Base-by-base conservation (phyloP, 2,888 invertebrate species). In the Amaurobius ferox region DNA sequence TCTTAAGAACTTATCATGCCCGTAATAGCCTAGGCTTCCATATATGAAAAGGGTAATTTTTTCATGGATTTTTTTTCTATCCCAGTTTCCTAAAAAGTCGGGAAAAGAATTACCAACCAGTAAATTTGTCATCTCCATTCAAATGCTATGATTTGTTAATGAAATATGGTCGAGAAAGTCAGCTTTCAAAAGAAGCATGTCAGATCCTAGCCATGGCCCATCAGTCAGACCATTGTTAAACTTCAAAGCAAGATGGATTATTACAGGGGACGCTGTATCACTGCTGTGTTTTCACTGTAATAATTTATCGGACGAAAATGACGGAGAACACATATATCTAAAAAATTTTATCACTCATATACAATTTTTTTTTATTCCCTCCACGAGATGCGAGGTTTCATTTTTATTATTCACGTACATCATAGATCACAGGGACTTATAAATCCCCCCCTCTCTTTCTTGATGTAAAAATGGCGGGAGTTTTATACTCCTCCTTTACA, bases 101-200 rank as follows among this genome's bases (percentile, higher is more conserved):
- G 55, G 55, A 23, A 55, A 55, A 55, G 55, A 55, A 55, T 55
- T 23, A 55, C 44, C 48, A 67, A 32, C 77, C 78, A 86, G 78
- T 86, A 86, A 86, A 86, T 86, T 86, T 86, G 85, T 86, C 85
- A 86, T 86, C 78, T 44, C 85, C 85, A 86, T 86, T 86, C 85
- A 86, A 86, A 86, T 86, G 73, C 85, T 73, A 48, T 79, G 85
- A 86, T 86, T 86, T 86, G 85, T 86, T 86, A 86, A 86, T 86
- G 85, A 86, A 86, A 86, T 86, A 86, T 86, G 85, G 85, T 68
- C 44, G 26, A 28, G 29, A 79, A 55, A 86, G 85, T 86, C 85
- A 73, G 73, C 32, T 32, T 30, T 79, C 61, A 86, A 86, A 86
- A 79, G 79, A 62, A n/a, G 78, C 85, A 73, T 55, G 85, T 79